Conservation (phyloP, 2,797 vertebrate genomes). For the Pseudomugil tenellus region DNA sequence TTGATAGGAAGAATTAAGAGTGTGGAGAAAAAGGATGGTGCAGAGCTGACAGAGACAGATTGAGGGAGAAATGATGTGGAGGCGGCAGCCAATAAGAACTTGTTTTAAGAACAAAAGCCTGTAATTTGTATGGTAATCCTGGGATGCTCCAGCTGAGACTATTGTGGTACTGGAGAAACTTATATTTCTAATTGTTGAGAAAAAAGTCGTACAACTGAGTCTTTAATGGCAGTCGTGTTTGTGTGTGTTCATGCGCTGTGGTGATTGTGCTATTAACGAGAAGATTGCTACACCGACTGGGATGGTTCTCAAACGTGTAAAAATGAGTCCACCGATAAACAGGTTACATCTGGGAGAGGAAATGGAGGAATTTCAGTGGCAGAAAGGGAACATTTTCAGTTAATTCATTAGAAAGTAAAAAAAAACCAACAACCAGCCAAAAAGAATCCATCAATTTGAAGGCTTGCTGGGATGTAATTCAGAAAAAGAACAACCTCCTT, state of each 20-base stretch:
- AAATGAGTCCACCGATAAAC: not conserved
- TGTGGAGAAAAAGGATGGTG: slow-evolving; percentile 4
- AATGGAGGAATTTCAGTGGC: not conserved
- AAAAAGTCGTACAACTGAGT: slow-evolving; percentile 29
- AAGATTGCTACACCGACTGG: not conserved
- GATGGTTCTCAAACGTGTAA: not conserved
- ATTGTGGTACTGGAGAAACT: slow-evolving; percentile 35
- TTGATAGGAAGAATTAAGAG: slow-evolving; percentile 47
- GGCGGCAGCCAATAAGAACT: slow-evolving; percentile 64
- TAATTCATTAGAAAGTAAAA: not conserved
- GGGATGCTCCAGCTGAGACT: slow-evolving; percentile 54
- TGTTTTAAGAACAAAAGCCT: slow-evolving; percentile 69
- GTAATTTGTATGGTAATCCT: slow-evolving; percentile 79
- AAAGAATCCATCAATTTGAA: slow-evolving; percentile 9
- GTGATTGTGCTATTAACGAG: slow-evolving; percentile 6
- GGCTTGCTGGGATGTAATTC: slow-evolving; percentile 5
- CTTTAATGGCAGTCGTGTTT: slow-evolving; percentile 27
- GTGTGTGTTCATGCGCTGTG: slow-evolving; percentile 30
- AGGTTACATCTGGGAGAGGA: not conserved
- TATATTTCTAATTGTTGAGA: slow-evolving; percentile 46
- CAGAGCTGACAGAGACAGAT: slow-evolving; percentile 35
- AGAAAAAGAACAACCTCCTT: slow-evolving; percentile 20
- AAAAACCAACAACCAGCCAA: slow-evolving; percentile 10
- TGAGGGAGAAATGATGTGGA: slow-evolving; percentile 53
- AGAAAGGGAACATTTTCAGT: not conserved